Evolutionary conservation across 2,113 vertebrate genomes (phyloP), one percentile per base, ranked within the genome.

Genomic region (Nothobranchius kuhntae): DNA sequence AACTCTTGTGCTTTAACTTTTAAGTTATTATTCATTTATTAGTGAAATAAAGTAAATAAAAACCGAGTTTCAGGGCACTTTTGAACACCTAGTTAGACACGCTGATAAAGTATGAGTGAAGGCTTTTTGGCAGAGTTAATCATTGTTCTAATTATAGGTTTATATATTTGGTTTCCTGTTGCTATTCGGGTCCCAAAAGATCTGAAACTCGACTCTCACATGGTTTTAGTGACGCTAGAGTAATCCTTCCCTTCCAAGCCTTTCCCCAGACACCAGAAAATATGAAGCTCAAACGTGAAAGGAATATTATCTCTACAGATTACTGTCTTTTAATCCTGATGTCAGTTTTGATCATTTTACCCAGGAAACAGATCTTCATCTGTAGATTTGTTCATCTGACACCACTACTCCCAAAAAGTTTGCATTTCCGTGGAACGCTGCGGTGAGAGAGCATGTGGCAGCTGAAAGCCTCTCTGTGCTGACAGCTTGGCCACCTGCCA

Each of bases 131-230:
- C 65, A 59, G 61, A 59, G 63, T 75, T 87, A 24, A 85, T 84
- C 67, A 64, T 71, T 54, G 53, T 61, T 73, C 92, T 92, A 92
- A 89, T 77, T 86, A 91, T 93, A 93, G 89, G 67, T 57, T 61
- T 54, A 75, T 86, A 90, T 89, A 90, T 85, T 83, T 75, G 87
- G 68, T 82, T 63, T 79, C 59, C 70, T 35, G 64, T 80, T 68
- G 59, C 77, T 57, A 44, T 51, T 67, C 69, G 66, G 55, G 68
- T 81, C 70, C 63, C 17, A 38, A 63, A 72, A 77, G 56, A 61
- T 35, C 59, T 90, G 92, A 92, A 92, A 93, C 85, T 53, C 9
- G 89, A 94, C 75, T 85, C 91, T 83, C 56, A 61, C 15, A 50
- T 42, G 64, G 64, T 85, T 81, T 90, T 77, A 84, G 64, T 47